Base-by-base conservation (phyloP, 1,140 invertebrate species). In the Anthonomus grandis region DNA sequence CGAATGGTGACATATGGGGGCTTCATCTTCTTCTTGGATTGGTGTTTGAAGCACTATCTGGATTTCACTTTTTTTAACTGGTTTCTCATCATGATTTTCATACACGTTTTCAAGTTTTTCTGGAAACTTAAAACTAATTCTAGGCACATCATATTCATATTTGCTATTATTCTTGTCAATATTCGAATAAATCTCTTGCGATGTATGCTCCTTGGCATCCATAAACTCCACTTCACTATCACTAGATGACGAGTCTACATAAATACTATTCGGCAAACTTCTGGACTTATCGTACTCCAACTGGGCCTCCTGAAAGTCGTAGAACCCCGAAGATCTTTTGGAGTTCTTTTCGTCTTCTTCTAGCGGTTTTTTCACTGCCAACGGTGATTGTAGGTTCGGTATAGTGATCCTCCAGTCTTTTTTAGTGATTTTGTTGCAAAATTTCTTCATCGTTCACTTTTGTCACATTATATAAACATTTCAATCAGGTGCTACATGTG, bases 61-160 rank as follows among this genome's bases (percentile, higher is more conserved):
- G 4, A 69, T 22, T 23, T 69, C 62, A 25, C 57, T 66, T 41
- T 59, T 64, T 3, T 44, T 18, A 8, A 59, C 46, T 17, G 54
- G 48, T 17, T 62, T 41, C 31, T 44, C 19, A 27, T 24, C 37
- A 25, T 59, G 44, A 19, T 64, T 62, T 46, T 64, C 62, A 27
- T 62, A 60, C 13, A 57, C 36, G 24, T 58, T 59, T 36, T 63
- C 39, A 9, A 52, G 45, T 34, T 51, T 54, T 50, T 70, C 69
- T 31, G 67, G 65, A 52, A 73, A 72, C 18, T 68, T 70, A 48
- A 73, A 73, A 47, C 67, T 70, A 25, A 73, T 73, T 38, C 58
- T 69, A 9, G 71, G 71, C 3, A 73, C 69, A 48, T 73, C 71
- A 53, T 68, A 71, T 50, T 68, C 65, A 27, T 63, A 67, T 44